A percentile compares a stretch with the other conserved stretches of the same genome.
Evolutionary conservation across 2,113 vertebrate genomes (phyloP).

Genomic region (Xiphophorus couchianus): DNA sequence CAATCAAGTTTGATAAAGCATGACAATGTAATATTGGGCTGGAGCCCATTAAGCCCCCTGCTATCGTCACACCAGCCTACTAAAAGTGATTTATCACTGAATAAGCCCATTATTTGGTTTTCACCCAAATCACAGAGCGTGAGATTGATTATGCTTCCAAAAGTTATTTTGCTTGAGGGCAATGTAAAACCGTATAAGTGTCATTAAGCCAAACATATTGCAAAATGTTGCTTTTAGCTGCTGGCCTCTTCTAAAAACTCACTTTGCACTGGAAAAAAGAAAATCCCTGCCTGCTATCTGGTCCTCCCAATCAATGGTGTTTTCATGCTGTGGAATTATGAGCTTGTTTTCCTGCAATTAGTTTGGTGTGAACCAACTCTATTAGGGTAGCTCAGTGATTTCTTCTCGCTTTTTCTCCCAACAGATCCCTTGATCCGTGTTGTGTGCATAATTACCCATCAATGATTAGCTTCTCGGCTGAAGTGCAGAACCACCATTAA

Average conservation of each 20-base stretch:
- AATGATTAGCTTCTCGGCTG: constrained; percentile 45
- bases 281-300: background rate
- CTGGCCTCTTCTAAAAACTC: background rate
- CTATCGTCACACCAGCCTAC: constrained; percentile 28
- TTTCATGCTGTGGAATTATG: constrained; percentile 46
- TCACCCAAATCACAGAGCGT: constrained; percentile 40
- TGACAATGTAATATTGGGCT: constrained; percentile 30
- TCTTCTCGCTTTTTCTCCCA: constrained; percentile 16
- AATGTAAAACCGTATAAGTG: constrained; percentile 7
- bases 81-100: constrained; percentile 49
- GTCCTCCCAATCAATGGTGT: constrained; percentile 47
- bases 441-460: constrained; percentile 56
- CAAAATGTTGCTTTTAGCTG: background rate
- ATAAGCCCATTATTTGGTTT: constrained; percentile 41
- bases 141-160: constrained; percentile 40
- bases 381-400: constrained; percentile 46
- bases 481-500: constrained; percentile 27
- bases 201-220: constrained; percentile 1
- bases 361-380: constrained; percentile 52
- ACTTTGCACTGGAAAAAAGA: background rate
- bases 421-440: constrained; percentile 54
- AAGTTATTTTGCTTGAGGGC: constrained; percentile 29
- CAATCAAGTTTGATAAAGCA: constrained; percentile 48
- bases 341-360: constrained; percentile 50
- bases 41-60: constrained; percentile 29